Conservation (phyloP, 1,140 invertebrate genomes). For the Drosophila lacteicornis region DNA sequence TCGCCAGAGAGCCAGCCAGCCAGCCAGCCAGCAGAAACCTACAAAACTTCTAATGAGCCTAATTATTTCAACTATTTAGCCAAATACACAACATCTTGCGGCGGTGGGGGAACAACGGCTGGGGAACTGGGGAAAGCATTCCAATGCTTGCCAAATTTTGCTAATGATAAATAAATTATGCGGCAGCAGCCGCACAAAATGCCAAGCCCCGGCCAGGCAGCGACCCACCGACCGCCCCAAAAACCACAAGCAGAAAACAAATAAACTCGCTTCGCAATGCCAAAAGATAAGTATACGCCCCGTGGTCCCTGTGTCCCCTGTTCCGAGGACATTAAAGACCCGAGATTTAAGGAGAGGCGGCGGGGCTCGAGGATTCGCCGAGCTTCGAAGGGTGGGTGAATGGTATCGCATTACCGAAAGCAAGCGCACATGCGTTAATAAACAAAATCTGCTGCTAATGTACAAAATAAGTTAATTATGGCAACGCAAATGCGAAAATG, state of each 20-base stretch:
- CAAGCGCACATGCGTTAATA: conserved; percentile 73
- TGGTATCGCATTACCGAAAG: conserved; percentile 61
- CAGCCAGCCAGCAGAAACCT: conserved; percentile 25
- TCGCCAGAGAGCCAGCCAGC: not conserved
- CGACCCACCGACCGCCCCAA: conserved; percentile 2
- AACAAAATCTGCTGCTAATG: conserved; percentile 82
- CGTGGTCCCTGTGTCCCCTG: conserved; percentile 24
- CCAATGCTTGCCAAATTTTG: conserved; percentile 70
- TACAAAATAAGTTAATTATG: conserved; percentile 82
- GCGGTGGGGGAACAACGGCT: conserved; percentile 2
- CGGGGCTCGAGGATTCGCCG: conserved; percentile 5
- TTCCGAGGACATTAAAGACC: conserved; percentile 46
- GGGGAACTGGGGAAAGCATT: conserved; percentile 39
- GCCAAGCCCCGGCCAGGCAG: conserved; percentile 11
- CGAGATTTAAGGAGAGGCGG: not conserved
- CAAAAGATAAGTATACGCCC: conserved; percentile 76
- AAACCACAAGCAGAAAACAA: conserved; percentile 78
- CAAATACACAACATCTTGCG: conserved; percentile 46
- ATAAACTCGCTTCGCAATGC: conserved; percentile 73
- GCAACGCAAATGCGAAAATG: conserved; percentile 67
- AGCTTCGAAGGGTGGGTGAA: conserved; percentile 19
- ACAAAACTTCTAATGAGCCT: conserved; percentile 65
- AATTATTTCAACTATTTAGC: conserved; percentile 80
- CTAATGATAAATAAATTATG: conserved; percentile 83
- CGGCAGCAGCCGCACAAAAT: conserved; percentile 71